Evolutionary conservation across 2,797 vertebrate species (phyloP).

Genomic region (Urocyon cinereoargenteus): DNA sequence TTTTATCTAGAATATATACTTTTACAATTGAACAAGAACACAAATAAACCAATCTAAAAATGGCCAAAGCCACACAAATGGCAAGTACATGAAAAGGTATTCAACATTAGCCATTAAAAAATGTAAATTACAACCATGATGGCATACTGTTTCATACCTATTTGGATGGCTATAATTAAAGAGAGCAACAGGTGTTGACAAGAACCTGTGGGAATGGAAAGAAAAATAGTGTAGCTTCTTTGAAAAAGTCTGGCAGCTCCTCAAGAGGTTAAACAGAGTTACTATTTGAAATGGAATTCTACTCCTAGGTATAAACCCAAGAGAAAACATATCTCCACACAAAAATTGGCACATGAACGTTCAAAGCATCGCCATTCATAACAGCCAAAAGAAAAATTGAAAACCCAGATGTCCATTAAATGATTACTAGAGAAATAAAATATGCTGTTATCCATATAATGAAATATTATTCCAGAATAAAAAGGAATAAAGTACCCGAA

Average conservation of each 20-base stretch:
- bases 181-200: neutral
- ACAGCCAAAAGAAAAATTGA: neutral
- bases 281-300: neutral
- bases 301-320: neutral
- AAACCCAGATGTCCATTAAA: neutral
- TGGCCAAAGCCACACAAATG: neutral
- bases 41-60: constrained; percentile 38
- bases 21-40: constrained; percentile 42
- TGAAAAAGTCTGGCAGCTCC: neutral
- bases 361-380: neutral
- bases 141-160: neutral
- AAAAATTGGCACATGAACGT: neutral
- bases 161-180: neutral
- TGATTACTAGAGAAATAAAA: constrained; percentile 26
- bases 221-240: neutral
- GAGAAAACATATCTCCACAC: neutral
- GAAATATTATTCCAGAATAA: neutral
- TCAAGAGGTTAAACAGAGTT: constrained; percentile 3
- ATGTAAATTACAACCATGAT: neutral
- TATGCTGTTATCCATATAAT: neutral
- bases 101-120: neutral
- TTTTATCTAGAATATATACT: neutral
- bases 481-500: neutral
- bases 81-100: neutral
- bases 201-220: neutral